Base-by-base conservation (phyloP, 2,888 invertebrate species). In the Stictocephala bisonia region DNA sequence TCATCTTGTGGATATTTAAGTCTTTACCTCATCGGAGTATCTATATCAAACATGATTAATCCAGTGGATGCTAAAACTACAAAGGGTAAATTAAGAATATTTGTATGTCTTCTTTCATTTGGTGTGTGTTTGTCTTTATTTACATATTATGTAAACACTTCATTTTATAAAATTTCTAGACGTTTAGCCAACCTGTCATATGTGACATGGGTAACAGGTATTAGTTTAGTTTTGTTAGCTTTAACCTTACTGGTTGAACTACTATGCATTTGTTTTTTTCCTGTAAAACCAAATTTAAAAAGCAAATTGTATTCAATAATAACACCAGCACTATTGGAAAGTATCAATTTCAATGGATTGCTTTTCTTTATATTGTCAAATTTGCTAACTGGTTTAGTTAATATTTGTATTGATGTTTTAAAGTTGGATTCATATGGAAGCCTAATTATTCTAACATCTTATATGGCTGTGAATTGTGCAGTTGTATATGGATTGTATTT, bases 1-100 rank as follows among this genome's bases (percentile, higher is more conserved):
- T 97, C 98, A 0, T 86, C 91, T 40, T 85, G 93, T 0, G 98
- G 99, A 0, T 98, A 95, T 83, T 85, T 95, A 0, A 89, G 93
- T 0, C 84, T 99, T 3, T 97, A 95, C 84, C 86, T 97, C 72
- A 87, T 91, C 76, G 91, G 93, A 26, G 89, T 91, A 69, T 87
- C 88, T 79, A 82, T 92, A 68, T 91, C 91, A 44, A 81, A 88
- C 67, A 81, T 91, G 29, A 72, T 82, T 29, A 7, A 2, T 29
- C 15, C 1, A 4, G 29, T 29, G 27, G 56, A 15, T 7, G 29
- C 1, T 3, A 2, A 29, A 80, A 48, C 75, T 71, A 9, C 84
- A 82, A 75, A 76, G 82, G 0, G 78, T 73, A 74, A 76, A 60
- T 48, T 79, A 26, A 58, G 72, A 18, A 26, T 75, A 24, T 31